Evolutionary conservation across 2,797 vertebrate genomes (phyloP).

Genomic region (Smutsia gigantea): DNA sequence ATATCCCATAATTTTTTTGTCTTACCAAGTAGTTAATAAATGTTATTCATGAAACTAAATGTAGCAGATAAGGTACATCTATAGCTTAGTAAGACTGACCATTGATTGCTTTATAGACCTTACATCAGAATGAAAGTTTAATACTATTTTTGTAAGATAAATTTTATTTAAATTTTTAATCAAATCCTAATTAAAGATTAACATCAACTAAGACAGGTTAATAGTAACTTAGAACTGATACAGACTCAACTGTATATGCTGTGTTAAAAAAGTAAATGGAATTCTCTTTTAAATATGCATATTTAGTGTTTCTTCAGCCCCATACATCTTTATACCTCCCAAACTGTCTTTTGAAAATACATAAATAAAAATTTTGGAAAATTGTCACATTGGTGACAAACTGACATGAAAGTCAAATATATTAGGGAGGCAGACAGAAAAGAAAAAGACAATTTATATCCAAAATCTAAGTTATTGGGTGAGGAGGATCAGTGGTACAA

Average conservation of each 20-base stretch:
- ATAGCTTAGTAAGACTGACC: neutral
- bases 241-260: constrained; percentile 3
- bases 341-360: constrained; percentile 39
- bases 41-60: constrained; percentile 33
- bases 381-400: neutral
- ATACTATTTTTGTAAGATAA: constrained; percentile 4
- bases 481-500: neutral
- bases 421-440: constrained; percentile 27
- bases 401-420: constrained; percentile 4
- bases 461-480: constrained; percentile 4
- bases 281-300: neutral
- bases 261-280: neutral
- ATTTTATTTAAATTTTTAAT: constrained; percentile 32
- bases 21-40: constrained; percentile 5
- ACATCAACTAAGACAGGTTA: constrained; percentile 18
- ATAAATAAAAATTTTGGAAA: neutral
- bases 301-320: neutral
- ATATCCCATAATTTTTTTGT: neutral
- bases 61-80: neutral
- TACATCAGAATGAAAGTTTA: neutral
- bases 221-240: neutral
- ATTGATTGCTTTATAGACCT: neutral
- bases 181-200: constrained; percentile 31
- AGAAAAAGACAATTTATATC: neutral
- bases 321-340: neutral